Evolutionary conservation across 1,140 invertebrate genomes (phyloP).

Genomic region (Lepidurus apus): DNA sequence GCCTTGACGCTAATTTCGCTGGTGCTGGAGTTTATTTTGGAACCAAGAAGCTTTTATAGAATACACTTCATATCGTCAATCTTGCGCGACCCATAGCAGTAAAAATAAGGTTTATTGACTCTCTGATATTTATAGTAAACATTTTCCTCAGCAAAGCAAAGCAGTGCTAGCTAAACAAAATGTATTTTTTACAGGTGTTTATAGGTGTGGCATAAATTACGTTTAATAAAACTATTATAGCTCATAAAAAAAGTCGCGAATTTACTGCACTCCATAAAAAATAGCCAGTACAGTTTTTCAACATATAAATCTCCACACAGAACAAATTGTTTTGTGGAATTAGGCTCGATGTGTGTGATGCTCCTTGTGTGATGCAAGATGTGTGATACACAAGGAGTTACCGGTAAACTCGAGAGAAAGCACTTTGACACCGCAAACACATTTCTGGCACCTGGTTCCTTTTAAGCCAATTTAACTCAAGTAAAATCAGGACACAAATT

Average conservation of each 20-base stretch:
- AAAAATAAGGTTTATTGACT: slow-evolving; percentile 1
- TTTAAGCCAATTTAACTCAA: too few species aligned
- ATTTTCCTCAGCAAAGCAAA: not conserved
- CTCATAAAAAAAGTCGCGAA: not conserved
- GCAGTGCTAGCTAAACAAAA: not conserved
- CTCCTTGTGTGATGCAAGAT: too few species aligned
- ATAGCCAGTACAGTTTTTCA: too few species aligned
- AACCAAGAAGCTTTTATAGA: not conserved
- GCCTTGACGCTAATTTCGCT: slow-evolving; percentile 10
- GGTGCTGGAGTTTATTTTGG: slow-evolving; percentile 15
- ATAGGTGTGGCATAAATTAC: not conserved
- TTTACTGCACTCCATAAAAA: too few species aligned
- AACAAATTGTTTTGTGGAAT: too few species aligned
- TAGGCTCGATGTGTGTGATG: too few species aligned
- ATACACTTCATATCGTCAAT: not conserved
- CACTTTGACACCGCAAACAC: too few species aligned
- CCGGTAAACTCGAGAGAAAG: too few species aligned
- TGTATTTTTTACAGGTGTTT: not conserved
- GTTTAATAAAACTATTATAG: not conserved
- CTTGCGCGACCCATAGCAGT: not conserved
- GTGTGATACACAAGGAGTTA: too few species aligned
- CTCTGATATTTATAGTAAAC: not conserved
- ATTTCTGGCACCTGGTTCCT: too few species aligned
- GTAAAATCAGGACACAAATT: too few species aligned
- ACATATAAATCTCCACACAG: too few species aligned